Base-by-base conservation (phyloP, 2,113 vertebrate species). In the Psittacula cyanocephala region DNA sequence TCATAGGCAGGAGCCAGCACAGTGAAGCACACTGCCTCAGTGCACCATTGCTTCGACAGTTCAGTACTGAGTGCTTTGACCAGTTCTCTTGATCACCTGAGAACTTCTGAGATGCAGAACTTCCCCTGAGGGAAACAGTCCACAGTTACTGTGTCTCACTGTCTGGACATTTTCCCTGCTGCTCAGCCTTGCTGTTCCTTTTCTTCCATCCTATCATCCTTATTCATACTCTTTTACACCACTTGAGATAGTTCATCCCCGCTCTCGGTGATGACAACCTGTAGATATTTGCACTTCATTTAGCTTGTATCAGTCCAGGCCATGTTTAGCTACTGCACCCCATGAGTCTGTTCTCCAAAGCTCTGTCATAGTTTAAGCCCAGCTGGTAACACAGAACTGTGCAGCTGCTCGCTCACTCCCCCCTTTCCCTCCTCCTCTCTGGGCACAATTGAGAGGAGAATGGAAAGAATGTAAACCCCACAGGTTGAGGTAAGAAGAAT, bases 221-320 rank as follows among this genome's bases (percentile, higher is more conserved):
- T 92, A 70, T 69, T 96, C 82, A 55, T 86, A 75, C 46, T 67
- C 29, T 7, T 19, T 63, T 81, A 18, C 57, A 55, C 39, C 71
- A 33, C 43, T 67, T 57, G 64, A 86, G 53, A 39, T 4, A n/a
- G 72, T 86, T 83, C 43, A 85, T 93, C 60, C 46, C 60, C 86
- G 71, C 80, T 63, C 86, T 81, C 0, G 5, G 44, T 70, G 64
- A 52, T 76, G 80, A 71, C 57, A 86, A 80, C 68, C 68, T 64
- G 82, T 52, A 90, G 93, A 71, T 81, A 88, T 57, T 90, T 91
- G 60, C 76, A 71, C 87, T 91, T 86, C 80, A 79, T 79, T 95
- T 94, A 86, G 79, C 71, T 75, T 33, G 1, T 79, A 71, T 87
- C 86, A 82, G 68, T 41, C n/a, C 41, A 31, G 50, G 28, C 28